Base-by-base conservation (phyloP, 2,888 invertebrate genomes). In the Thecophora atra region DNA sequence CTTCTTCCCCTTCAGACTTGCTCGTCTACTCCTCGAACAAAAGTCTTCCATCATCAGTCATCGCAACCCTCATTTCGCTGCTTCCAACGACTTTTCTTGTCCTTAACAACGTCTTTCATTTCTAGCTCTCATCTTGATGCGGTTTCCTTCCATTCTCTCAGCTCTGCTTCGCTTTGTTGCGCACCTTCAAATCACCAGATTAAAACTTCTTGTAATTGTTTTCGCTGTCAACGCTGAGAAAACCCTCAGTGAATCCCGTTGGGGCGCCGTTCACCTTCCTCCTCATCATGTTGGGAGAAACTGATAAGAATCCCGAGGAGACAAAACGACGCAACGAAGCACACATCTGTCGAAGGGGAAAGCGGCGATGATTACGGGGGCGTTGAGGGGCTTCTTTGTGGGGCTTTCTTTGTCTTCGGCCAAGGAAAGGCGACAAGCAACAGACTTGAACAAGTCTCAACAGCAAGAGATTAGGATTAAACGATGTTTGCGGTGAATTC, bases 401-500 rank as follows among this genome's bases (percentile, higher is more conserved):
- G 37, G 37, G 6, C 11, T 37, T 30, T 28, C 63, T 42, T 1
- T 37, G n/a, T 62, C 62, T 62, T 30, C 28, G n/a, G 42, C n/a
- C 21, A 44, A 19, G 42, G 24, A 63, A 13, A 21, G 13, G 44
- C 42, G 62, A 63, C 42, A 42, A 6, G 5, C 42, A 63, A 30
- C 42, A 42, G 62, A 63, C 44, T 21, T 17, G 47, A 64, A 47
- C 24, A 64, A 65, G n/a, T n/a, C 28, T 26, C 19, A 51, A 17
- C n/a, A 67, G 37, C 19, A 42, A 67, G 13, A 30, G 44, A 42
- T n/a, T 37, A 63, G 30, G 70, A 70, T 63, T 63, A 70, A 70
- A 70, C 15, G 26, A 15, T 70, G 70, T 63, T 62, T 63, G 26
- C 30, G 63, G 42, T 44, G 13, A 44, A 21, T 70, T 62, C n/a